These are phyloP conservation scores for Echeneis naucrates DNA, from an alignment of 2,797 vertebrate genomes.

Conservation along the genomic window DNA sequence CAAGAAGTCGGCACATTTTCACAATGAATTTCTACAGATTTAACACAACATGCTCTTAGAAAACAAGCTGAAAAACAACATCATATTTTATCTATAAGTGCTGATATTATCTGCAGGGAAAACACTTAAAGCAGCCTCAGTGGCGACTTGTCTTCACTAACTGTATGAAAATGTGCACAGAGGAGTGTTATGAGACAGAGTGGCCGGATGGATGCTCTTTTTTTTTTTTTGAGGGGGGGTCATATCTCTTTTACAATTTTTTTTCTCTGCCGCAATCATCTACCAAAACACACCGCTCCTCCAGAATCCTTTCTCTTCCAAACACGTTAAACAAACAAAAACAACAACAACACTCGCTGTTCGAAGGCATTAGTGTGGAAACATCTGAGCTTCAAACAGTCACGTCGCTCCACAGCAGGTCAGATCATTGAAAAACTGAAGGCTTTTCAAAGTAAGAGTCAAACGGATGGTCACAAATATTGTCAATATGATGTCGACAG, in stretches of 20 bases:
- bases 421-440: too few species aligned
- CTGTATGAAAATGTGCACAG: constrained; percentile 24
- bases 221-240: constrained; percentile 25
- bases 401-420: too few species aligned
- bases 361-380: not conserved
- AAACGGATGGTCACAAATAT: not conserved
- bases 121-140: constrained; percentile 14
- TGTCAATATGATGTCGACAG: constrained; percentile 15
- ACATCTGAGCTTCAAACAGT: not conserved
- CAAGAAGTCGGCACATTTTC: constrained; percentile 15
- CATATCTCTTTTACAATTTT: constrained; percentile 25
- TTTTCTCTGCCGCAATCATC: constrained; percentile 15
- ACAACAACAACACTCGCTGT: not conserved
- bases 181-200: constrained; percentile 23
- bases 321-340: not conserved
- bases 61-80: not conserved
- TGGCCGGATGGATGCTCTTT: constrained; percentile 25
- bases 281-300: not conserved
- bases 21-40: not conserved
- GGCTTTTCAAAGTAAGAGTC: constrained; percentile 1
- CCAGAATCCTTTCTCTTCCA: not conserved
- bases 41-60: constrained; percentile 17
- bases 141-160: constrained; percentile 12
- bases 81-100: constrained; percentile 36
- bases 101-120: constrained; percentile 44